Conservation (phyloP, 92 coral and sea anemone genomes). For the Epizoanthus stellaris region DNA sequence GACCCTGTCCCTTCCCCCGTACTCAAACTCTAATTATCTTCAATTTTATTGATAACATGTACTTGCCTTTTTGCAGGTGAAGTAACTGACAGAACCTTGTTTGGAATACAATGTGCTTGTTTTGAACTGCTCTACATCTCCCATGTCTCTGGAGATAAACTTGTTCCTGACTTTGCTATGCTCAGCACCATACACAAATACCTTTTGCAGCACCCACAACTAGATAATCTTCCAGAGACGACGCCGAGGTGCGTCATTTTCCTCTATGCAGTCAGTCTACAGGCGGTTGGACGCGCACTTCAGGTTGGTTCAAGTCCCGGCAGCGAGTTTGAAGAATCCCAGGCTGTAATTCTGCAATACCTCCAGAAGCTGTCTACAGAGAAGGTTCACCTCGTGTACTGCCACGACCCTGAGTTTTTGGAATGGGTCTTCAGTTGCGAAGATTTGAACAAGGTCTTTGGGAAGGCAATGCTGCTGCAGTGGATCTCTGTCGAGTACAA, state of each 20-base stretch:
- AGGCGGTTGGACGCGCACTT: slow-evolving; percentile 22
- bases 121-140: slow-evolving; percentile 78
- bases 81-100: slow-evolving; percentile 71
- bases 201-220: slow-evolving; percentile 61
- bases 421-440: slow-evolving; percentile 75
- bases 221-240: slow-evolving; percentile 52
- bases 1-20: too few species aligned
- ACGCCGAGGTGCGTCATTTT: slow-evolving; percentile 57
- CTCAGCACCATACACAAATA: slow-evolving; percentile 67
- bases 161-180: slow-evolving; percentile 64
- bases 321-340: slow-evolving; percentile 56
- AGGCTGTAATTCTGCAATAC: slow-evolving; percentile 46
- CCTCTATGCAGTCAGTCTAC: slow-evolving; percentile 63
- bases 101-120: slow-evolving; percentile 76
- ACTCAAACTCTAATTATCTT: too few species aligned
- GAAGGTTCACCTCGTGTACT: slow-evolving; percentile 54
- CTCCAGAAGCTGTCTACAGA: slow-evolving; percentile 55
- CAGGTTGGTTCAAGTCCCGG: slow-evolving; percentile 10
- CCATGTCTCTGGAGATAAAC: slow-evolving; percentile 59
- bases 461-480: slow-evolving; percentile 54
- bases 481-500: slow-evolving; percentile 21
- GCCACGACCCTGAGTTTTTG: slow-evolving; percentile 60
- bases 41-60: not conserved
- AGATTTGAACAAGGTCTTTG: slow-evolving; percentile 54
- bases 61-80: slow-evolving; percentile 16